phyloP scores from a whole-genome alignment of 2,113 vertebrate genomes.

The Ophiodon elongatus region DNA sequence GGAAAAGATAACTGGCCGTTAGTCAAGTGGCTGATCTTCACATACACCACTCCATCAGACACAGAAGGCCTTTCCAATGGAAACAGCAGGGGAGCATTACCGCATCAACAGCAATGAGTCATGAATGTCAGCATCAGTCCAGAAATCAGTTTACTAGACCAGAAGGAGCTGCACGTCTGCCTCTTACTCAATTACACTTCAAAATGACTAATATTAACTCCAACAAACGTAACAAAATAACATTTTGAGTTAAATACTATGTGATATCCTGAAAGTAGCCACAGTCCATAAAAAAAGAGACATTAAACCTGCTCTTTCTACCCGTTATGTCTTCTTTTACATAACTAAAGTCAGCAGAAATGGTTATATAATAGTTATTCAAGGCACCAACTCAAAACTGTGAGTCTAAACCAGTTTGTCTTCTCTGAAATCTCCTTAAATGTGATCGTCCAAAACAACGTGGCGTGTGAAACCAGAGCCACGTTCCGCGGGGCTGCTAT shows the following conservation, averaged over 20 bases:
- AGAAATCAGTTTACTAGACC: conserved; percentile 45
- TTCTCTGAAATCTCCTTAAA: conserved; percentile 25
- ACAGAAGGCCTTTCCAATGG: conserved; percentile 41
- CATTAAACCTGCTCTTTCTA: background rate
- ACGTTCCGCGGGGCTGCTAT: conserved; percentile 22
- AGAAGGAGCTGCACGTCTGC: conserved; percentile 27
- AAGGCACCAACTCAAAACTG: conserved; percentile 1
- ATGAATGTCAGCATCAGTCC: conserved; percentile 29
- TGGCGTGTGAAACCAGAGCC: conserved; percentile 41
- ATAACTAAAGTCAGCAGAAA: conserved; percentile 26
- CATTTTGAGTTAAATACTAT: background rate
- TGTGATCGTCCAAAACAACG: conserved; percentile 21
- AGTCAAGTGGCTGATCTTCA: conserved; percentile 41
- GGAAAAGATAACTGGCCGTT: conserved; percentile 53
- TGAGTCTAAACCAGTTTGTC: conserved; percentile 29
- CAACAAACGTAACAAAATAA: background rate
- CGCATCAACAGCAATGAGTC: conserved; percentile 39
- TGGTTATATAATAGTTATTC: conserved; percentile 28
- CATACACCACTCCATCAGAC: conserved; percentile 37
- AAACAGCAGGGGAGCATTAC: conserved; percentile 58
- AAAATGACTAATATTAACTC: background rate
- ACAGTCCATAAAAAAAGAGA: conserved; percentile 5
- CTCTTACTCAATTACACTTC: background rate
- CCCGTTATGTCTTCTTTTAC: background rate
- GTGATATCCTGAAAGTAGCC: background rate